Conservation (phyloP, 2,797 vertebrate species). For the Thalassophryne amazonica region DNA sequence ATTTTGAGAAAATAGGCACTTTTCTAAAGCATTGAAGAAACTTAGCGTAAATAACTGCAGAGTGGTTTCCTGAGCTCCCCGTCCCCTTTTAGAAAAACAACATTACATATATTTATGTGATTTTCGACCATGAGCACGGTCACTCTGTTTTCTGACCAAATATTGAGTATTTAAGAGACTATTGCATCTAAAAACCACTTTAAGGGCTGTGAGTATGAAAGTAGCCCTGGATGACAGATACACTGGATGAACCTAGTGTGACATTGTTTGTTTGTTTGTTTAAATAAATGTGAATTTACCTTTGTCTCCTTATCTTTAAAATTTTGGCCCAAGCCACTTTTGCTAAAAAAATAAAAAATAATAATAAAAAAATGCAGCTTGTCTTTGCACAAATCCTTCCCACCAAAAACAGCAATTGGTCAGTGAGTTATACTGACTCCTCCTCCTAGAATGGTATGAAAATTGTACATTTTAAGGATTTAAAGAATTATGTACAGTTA, state of each 20-base stretch:
- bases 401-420: conserved; percentile 57
- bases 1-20: conserved; percentile 46
- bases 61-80: no score
- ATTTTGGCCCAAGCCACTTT: conserved; percentile 23
- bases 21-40: conserved; percentile 60
- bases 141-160: conserved; percentile 44
- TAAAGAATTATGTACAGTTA: conserved; percentile 76
- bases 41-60: no score
- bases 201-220: conserved; percentile 10
- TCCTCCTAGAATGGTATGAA: conserved; percentile 17
- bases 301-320: conserved; percentile 14
- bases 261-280: conserved; percentile 24
- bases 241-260: conserved; percentile 59
- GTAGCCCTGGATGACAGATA: conserved; percentile 35
- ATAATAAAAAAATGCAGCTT: conserved; percentile 31
- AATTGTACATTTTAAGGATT: conserved; percentile 46
- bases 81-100: conserved; percentile 3
- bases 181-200: conserved; percentile 27
- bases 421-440: conserved; percentile 35
- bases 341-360: no score
- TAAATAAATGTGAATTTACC: conserved; percentile 21
- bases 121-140: conserved; percentile 44
- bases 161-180: conserved; percentile 46
- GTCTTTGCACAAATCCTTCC: conserved; percentile 63
- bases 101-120: conserved; percentile 52